Percentiles rank a stretch among this genome's conserved stretches.
Evolutionary conservation across 2,888 invertebrate species (phyloP).

Genomic region (Plebejus melissa): DNA sequence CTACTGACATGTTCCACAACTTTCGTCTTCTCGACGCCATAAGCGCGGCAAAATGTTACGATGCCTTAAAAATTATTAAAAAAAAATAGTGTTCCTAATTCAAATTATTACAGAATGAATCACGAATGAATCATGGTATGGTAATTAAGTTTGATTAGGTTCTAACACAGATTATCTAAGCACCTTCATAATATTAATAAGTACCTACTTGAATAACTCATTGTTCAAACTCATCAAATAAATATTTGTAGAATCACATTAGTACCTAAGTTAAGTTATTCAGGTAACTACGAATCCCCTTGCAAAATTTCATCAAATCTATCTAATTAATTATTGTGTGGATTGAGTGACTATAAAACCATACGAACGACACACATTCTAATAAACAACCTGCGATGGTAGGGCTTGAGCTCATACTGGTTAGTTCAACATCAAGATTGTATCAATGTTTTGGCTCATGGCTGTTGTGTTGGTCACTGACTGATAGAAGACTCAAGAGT

Average conservation of each 20-base stretch:
- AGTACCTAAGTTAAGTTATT: background rate
- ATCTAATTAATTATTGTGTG: background rate
- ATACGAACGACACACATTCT: background rate
- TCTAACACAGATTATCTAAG: background rate
- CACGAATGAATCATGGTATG: background rate
- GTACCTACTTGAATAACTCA: background rate
- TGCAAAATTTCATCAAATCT: background rate
- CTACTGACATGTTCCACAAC: slow-evolving; percentile 15
- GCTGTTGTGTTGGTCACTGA: background rate
- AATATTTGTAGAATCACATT: background rate
- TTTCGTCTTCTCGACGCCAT: background rate
- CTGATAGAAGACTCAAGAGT: background rate
- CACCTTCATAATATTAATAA: background rate
- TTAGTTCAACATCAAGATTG: background rate
- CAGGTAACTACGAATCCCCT: background rate
- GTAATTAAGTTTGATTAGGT: background rate
- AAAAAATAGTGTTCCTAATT: background rate
- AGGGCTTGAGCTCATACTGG: background rate
- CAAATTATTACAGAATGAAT: background rate
- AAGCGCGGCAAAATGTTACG: slow-evolving; percentile 2
- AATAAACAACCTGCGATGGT: background rate
- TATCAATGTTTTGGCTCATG: background rate
- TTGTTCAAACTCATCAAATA: background rate
- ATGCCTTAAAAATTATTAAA: background rate
- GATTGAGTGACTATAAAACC: background rate